Base-by-base conservation (phyloP, 2,797 vertebrate genomes). In the Lithobates sylvaticus region DNA sequence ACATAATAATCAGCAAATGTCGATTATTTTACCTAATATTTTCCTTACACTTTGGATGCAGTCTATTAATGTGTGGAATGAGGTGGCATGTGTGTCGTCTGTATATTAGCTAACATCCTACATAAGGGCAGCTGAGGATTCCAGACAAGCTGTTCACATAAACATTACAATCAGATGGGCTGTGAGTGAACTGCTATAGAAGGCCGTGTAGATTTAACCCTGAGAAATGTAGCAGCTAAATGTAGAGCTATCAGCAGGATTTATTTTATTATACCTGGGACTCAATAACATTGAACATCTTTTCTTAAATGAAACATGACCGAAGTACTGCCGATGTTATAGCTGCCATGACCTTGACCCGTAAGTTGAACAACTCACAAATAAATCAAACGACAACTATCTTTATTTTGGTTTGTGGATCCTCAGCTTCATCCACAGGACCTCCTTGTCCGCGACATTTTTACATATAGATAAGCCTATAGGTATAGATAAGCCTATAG, bases 101-200 rank as follows among this genome's bases (percentile, higher is more conserved):
- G 81, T 84, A 34, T 50, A 36, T 36, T 42, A 69, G 67, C 42
- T 76, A 65, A 70, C 82, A 58, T 76, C 74, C 74, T 76, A 84
- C 82, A 84, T 61, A 29, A 84, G 82, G 82, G 67, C 54, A 84
- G 69, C 5, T 77, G 23, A 84, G 82, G 74, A 84, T 76, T 54
- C 29, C 4, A 69, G 65, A 58, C 82, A 76, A 65, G 36, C 82
- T 84, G 82, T 81, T 80, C 78, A 80, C 65, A 79, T 32, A 23
- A 69, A 29, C 65, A 54, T 23, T 34, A 23, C 39, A 29, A 47
- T 79, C n/a, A 69, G 65, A 69, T 67, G 23, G 6, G 13, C 13
- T 72, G 10, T 39, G 27, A 44, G 36, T 58, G 47, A 47, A 72
- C 18, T 21, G 21, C 47, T 81, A 34, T 27, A 15, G 65, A 29